Base-by-base conservation (phyloP, 2,797 vertebrate species). In the Pogoniulus pusillus region DNA sequence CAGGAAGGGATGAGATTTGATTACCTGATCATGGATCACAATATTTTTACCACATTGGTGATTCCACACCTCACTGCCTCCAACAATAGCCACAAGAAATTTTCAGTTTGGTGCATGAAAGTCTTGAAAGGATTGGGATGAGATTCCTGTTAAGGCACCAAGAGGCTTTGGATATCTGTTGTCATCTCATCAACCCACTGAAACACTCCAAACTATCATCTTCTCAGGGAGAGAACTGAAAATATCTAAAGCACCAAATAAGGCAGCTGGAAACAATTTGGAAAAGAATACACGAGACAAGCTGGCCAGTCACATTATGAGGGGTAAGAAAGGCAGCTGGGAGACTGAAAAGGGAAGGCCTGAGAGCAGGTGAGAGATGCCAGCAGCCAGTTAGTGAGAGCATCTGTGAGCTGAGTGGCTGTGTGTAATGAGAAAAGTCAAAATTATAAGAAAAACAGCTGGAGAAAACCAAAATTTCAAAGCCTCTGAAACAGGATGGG, bases 261-360 rank as follows among this genome's bases (percentile, higher is more conserved):
- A 84, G 90, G 96, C 97, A 97, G 95, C 97, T 97, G 97, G 93
- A 93, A 81, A 83, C 29, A 19, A 93, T 93, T 91, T 70, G 3
- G 3, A 87, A 70, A 83, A 89, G 75, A 88, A 73, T 37, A 75
- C 37, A 66, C 65, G 86, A 89, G 95, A 95, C 26, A 91, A 51
- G 73, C 85, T 94, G 91, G 78, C 79, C 90, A 79, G 87, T 51
- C 23, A 5, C 66, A 78, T 55, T 94, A 16, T 37, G 77, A 92
- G 90, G 89, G 59, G 87, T 96, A 93, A 93, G 89, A 90, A 90
- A 93, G 94, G 96, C 97, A 97, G 95, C 97, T 97, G 97, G 79
- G 89, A 95, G 93, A 89, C 93, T 93, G 92, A 92, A 96, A 93
- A 91, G 82, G 82, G 19, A 2, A 66, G 91, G 89, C 79, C 80